These are phyloP conservation scores for Redunca redunca DNA, from an alignment of 2,113 vertebrate genomes.

Conservation along the genomic window DNA sequence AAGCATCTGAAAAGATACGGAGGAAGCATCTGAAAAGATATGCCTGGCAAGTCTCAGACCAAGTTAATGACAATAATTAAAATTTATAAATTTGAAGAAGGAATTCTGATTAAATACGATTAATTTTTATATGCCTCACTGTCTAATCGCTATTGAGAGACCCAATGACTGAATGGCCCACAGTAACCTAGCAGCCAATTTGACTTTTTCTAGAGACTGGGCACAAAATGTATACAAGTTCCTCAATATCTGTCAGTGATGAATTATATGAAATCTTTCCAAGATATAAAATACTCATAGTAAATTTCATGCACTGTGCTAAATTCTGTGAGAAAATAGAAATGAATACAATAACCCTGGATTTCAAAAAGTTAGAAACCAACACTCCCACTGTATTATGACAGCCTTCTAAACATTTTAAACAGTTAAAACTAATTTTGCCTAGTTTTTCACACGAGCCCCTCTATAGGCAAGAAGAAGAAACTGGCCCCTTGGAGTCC, in stretches of 20 bases:
- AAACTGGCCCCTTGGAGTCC: not conserved
- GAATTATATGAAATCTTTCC: conserved; percentile 25
- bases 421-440: not conserved
- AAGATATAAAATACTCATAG: conserved; percentile 1
- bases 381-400: not conserved
- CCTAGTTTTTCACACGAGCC: not conserved
- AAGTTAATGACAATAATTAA: conserved; percentile 14
- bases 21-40: conserved; percentile 2
- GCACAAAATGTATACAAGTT: conserved; percentile 18
- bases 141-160: not conserved
- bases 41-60: not conserved
- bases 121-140: not conserved
- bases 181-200: not conserved
- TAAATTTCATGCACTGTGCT: not conserved
- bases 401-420: not conserved
- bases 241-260: not conserved
- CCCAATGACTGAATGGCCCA: not conserved
- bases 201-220: not conserved
- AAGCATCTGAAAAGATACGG: not conserved
- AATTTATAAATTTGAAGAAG: not conserved
- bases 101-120: conserved; percentile 4
- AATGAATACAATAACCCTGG: not conserved
- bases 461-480: not conserved
- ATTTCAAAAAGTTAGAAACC: not conserved
- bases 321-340: conserved; percentile 21